phyloP scores from a whole-genome alignment of 1,140 invertebrate genomes.

The Ceratosolen solmsi region DNA sequence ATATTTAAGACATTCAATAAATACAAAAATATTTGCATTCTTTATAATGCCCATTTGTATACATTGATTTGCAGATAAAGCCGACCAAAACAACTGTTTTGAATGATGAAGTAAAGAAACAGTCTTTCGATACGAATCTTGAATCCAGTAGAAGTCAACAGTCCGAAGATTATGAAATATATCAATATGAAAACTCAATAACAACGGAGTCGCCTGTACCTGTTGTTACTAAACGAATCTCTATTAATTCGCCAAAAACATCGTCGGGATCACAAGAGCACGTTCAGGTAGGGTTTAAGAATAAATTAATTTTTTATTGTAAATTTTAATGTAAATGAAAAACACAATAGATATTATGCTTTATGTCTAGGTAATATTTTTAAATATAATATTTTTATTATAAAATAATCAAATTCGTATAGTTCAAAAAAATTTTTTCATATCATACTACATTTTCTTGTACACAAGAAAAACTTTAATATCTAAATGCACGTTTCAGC shows the following conservation, averaged over 20 bases:
- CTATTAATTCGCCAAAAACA: neutral
- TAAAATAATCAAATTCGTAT: too few species aligned
- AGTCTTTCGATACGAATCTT: slow-evolving; percentile 54
- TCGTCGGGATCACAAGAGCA: neutral
- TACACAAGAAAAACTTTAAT: too few species aligned
- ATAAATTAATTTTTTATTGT: too few species aligned
- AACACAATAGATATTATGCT: too few species aligned
- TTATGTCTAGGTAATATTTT: too few species aligned
- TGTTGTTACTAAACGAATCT: slow-evolving; percentile 10
- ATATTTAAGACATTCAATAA: too few species aligned
- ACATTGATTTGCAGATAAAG: slow-evolving; percentile 28
- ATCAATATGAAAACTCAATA: slow-evolving; percentile 15
- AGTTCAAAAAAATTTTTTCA: too few species aligned
- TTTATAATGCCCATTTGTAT: neutral
- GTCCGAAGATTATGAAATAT: slow-evolving; percentile 61
- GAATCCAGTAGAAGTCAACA: slow-evolving; percentile 59
- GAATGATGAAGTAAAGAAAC: slow-evolving; percentile 59
- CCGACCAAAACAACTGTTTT: slow-evolving; percentile 36
- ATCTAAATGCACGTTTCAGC: too few species aligned
- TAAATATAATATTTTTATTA: too few species aligned
- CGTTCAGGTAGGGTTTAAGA: slow-evolving; percentile 14
- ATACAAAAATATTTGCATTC: too few species aligned
- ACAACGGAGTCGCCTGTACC: neutral
- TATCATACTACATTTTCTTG: too few species aligned
- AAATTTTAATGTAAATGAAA: too few species aligned